These are phyloP conservation scores for Rhabdornis inornatus DNA, from an alignment of 2,113 vertebrate species.

Conservation along the genomic window DNA sequence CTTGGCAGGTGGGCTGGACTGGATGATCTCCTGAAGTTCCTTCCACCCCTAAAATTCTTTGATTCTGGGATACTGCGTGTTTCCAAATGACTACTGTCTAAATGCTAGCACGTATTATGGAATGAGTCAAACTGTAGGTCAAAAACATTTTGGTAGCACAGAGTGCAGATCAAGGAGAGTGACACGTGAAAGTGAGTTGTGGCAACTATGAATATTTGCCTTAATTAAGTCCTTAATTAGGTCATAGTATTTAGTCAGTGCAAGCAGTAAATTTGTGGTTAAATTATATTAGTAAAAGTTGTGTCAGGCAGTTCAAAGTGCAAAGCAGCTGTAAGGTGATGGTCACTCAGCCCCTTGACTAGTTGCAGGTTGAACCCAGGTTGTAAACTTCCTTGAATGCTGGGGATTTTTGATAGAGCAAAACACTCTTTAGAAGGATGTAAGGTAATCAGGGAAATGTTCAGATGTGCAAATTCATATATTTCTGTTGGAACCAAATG, in stretches of 20 bases:
- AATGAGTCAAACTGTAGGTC: rapidly evolving
- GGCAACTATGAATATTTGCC: neutral
- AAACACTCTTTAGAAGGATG: neutral
- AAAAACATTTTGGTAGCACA: neutral
- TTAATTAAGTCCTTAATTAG: neutral
- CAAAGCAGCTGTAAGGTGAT: neutral
- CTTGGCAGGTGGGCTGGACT: neutral
- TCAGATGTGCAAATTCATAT: neutral
- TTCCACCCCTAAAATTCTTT: neutral
- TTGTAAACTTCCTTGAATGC: neutral
- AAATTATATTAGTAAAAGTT: neutral
- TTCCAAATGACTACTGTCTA: neutral
- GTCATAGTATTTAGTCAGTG: neutral
- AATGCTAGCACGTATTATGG: neutral
- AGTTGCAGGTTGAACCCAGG: neutral
- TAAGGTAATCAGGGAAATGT: neutral
- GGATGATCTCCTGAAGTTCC: neutral
- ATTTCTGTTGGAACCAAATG: neutral
- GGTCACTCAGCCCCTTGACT: neutral
- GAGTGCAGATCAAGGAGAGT: neutral
- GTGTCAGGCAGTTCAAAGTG: neutral
- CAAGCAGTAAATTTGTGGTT: neutral
- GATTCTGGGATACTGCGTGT: neutral
- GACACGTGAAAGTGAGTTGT: rapidly evolving
- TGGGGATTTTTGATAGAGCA: neutral